Evolutionary conservation across 2,113 vertebrate species (phyloP), one percentile per base, ranked within the genome.

Genomic region (Podarcis muralis): DNA sequence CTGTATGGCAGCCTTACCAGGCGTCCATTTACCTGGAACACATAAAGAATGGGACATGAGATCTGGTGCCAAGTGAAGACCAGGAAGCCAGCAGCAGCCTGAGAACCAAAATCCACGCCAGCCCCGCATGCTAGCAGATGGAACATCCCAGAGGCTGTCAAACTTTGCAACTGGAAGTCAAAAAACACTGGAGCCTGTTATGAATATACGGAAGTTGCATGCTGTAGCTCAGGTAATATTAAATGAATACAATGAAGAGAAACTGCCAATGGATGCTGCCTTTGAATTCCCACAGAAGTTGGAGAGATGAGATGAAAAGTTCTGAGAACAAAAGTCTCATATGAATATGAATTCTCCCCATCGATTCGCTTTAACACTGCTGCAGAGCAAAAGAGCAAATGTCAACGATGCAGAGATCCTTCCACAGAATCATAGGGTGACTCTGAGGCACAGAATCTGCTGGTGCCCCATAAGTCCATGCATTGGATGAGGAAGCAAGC

Each of bases 11-110:
- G 80, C 5, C 20, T 83, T 22, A 66, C 59, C 32, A 30, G 66
- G 20, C 81, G 80, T 9, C 87, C 87, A 12, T 88, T 81, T 6
- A 88, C 80, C 87, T 88, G 72, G 71, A 53, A 83, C 7, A 83
- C n/a, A 83, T 2, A 75, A 88, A 83, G n/a, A 48, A 7, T n/a
- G 9, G 25, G 35, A 3, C 1, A 12, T 74, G 27, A 88, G 35
- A 81, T 62, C 9, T 16, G n/a, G 71, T 11, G 3, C 37, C 23
- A 16, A 32, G 18, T 37, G 22, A 43, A 43, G 23, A 22, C 75
- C 22, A 23, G 25, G 23, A 77, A 40, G n/a, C 32, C 7, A 35
- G 53, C 40, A 79, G 43, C 4, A 69, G 18, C 59, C 59, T 62
- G 68, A 30, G 68, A 69, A 3, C 27, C 68, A 69, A 23, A 23